phyloP scores from a whole-genome alignment of 2,797 vertebrate genomes.

The Sebastes aleutianus region DNA sequence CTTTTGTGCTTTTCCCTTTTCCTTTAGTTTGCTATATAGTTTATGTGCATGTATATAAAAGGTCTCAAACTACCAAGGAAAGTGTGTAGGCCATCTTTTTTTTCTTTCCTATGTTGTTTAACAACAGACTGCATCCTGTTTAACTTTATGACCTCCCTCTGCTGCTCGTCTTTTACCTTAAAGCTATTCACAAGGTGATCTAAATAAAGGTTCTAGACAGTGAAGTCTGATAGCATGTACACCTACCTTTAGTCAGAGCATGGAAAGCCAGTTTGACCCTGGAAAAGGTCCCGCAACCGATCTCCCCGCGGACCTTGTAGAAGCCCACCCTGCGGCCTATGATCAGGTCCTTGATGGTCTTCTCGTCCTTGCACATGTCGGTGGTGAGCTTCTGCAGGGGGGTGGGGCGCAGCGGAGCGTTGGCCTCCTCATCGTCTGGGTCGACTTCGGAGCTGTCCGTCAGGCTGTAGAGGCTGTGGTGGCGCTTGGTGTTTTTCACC shows the following conservation, averaged over 20 bases:
- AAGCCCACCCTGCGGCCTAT: conserved; percentile 93
- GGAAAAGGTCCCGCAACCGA: conserved; percentile 94
- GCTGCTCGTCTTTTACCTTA: not conserved
- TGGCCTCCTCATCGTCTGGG: conserved; percentile 60
- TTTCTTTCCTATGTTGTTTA: not conserved
- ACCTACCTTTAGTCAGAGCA: conserved; percentile 91
- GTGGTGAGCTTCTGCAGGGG: conserved; percentile 89
- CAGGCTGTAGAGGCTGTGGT: conserved; percentile 81
- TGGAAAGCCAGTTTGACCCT: conserved; percentile 95
- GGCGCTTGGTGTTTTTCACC: conserved; percentile 52
- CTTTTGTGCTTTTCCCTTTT: no score
- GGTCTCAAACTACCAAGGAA: not conserved
- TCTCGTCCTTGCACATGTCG: conserved; percentile 90
- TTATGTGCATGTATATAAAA: no score
- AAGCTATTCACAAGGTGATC: not conserved
- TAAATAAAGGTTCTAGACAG: not conserved
- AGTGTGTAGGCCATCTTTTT: not conserved
- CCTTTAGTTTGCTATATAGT: no score
- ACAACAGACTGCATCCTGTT: fast-evolving
- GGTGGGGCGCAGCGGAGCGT: conserved; percentile 70
- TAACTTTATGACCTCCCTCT: no score
- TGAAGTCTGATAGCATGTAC: not conserved
- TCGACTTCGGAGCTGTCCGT: conserved; percentile 81
- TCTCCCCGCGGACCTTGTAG: conserved; percentile 93
- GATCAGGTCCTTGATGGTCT: conserved; percentile 89